Base-by-base conservation (phyloP, 2,888 invertebrate species). In the Idaea straminata region DNA sequence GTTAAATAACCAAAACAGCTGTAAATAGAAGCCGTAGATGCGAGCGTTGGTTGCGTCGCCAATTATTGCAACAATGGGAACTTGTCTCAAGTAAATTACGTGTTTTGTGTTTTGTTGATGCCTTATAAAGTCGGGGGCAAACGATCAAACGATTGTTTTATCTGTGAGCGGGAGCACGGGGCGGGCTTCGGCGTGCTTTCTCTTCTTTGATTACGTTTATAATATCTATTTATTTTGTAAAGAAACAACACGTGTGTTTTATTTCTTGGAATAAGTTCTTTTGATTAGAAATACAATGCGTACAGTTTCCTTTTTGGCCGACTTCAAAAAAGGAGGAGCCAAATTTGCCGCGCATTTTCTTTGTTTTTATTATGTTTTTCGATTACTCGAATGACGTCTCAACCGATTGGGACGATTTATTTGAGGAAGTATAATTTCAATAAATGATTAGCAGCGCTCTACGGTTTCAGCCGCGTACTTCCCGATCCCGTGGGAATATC, bases 81-180 rank as follows among this genome's bases (percentile, higher is more conserved):
- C 82, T 86, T 88, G 88, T 87, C 88, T 89, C 83, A 85, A 85
- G 83, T 77, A 83, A 87, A 84, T 84, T 85, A 83, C 75, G 76
- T 80, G 74, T 77, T 81, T 80, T 74, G 77, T 68, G 61, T 38
- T 62, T 79, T 58, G 15, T n/a, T 62, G 83, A 74, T 72, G 81
- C 85, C 66, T 68, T 80, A 79, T 80, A 88, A 81, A 81, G 82
- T 67, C 67, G 76, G 81, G 88, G 88, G 85, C 73, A 81, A 73
- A 61, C 66, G 70, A 73, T 73, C 74, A 74, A 74, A 74, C 71
- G 65, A 68, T 74, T 74, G 73, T 74, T 74, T 74, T 74, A 74
- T 74, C 73, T 74, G 64, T 66, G 65, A 66, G 59, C 25, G 63
- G 58, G 58, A 66, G 67, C 66, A 65, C 57, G 0, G 10, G 34